Base-by-base conservation (phyloP, 2,888 invertebrate species). In the Neoascia interrupta region DNA sequence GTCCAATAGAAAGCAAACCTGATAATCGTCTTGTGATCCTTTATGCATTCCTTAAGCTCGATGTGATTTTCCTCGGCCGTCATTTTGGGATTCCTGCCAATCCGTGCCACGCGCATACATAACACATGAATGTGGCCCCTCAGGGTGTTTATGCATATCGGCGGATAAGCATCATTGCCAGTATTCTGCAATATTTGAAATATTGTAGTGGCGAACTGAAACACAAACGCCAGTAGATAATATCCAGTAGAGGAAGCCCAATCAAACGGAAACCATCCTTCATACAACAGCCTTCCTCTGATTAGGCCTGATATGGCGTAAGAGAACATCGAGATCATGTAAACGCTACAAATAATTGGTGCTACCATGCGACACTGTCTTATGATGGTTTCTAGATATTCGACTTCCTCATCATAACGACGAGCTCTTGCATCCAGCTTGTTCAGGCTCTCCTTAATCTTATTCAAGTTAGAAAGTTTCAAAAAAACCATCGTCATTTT, bases 221-320 rank as follows among this genome's bases (percentile, higher is more conserved):
- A 39, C 1, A 10, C 3, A 13, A 39, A 31, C 1, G 53, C 74
- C 0, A 53, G n/a, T 2, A 5, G 1, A 19, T 53, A 60, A 0
- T 10, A 4, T 1, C 0, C 1, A 5, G 15, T 19, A 1, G 74
- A 68, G 1, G 37, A 5, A 5, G 15, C 16, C 37, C 36, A 51
- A 6, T 73, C 51, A 26, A 61, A 36, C 6, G 51, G 34, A 28
- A 70, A 8, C 70, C 70, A 70, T 36, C 37, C 43, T 10, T 63
- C 37, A 2, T 53, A 53, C 8, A 63, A 8, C 0, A 61, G 36
- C 6, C 31, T 8, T 3, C 41, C 3, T 8, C 31, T 34, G 1
- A 37, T 1, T 5, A 54, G 10, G 8, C 13, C 37, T 0, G 63
- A 45, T 15, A 45, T n/a, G 8, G 37, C 10, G 13, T 45, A 47